Evolutionary conservation across 2,888 invertebrate genomes (phyloP), one percentile per base, ranked within the genome.

Genomic region (Odontocerum albicorne): DNA sequence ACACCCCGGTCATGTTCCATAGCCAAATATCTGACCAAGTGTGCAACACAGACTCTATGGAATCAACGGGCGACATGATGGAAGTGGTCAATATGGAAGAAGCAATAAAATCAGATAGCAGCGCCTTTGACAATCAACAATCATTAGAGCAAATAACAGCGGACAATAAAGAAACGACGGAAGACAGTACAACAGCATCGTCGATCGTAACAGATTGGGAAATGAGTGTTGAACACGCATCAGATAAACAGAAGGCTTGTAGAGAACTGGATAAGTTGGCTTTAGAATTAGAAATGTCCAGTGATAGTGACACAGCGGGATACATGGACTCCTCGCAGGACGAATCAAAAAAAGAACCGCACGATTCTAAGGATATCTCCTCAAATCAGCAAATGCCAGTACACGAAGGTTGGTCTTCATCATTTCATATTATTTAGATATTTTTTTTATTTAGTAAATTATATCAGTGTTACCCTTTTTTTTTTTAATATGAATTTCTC

Each of bases 181-280:
- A 27, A 1, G 6, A 36, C 58, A 73, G 74, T 55, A 40, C 45
- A 7, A 44, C 32, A n/a, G 38, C 33, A 2, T 69, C 75, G 15
- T 72, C 77, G 43, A 73, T 72, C 59, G 74, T 74, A 50, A 73
- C 77, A 2, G 83, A 83, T 62, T 84, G 83, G 83, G 83, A 83
- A 66, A 80, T 82, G 72, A 83, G 83, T 64, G 66, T 83, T 36
- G 83, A 82, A 59, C 77, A 81, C 57, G 80, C 71, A 13, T 65
- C 72, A n/a, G 67, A 70, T 21, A 76, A 75, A 57, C 72, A 70
- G 13, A 76, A 77, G 62, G 72, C 72, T 43, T 10, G 13, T 1
- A 38, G 27, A 13, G 52, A 58, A 49, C 49, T 33, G 7, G 49
- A 55, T 19, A 71, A 72, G 31, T 64, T 77, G 62, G 75, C 76